Conservation (phyloP, 1,140 invertebrate genomes). For the Xylocopa sonorina region DNA sequence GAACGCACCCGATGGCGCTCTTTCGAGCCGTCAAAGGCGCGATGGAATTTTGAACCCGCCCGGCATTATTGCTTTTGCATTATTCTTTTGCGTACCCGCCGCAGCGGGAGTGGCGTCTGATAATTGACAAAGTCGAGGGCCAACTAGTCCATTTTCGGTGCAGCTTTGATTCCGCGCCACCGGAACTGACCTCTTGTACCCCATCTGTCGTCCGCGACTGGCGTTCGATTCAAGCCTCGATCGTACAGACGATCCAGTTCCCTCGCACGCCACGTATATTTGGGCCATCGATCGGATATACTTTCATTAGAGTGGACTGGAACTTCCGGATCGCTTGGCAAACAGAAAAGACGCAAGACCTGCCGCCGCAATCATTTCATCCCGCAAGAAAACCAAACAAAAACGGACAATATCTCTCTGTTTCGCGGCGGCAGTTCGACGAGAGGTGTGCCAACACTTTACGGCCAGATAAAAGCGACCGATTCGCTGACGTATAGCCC, state of each 20-base stretch:
- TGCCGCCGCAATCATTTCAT: neutral
- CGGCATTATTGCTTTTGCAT: constrained; percentile 15
- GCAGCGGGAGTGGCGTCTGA: neutral
- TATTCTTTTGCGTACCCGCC: constrained; percentile 11
- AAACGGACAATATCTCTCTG: neutral
- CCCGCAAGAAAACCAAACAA: neutral
- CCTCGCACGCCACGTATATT: too few relatives aligned
- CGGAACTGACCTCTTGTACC: neutral
- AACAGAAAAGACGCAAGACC: neutral
- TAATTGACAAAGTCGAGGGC: constrained; percentile 19
- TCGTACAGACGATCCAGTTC: too few relatives aligned
- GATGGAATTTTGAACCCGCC: neutral
- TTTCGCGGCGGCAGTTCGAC: neutral
- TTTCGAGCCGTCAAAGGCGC: neutral
- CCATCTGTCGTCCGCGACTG: neutral
- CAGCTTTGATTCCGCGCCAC: neutral
- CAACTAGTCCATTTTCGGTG: too few relatives aligned
- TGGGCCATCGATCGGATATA: neutral
- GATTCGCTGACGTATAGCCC: constrained; percentile 44
- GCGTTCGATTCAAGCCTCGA: neutral
- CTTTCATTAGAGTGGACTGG: neutral
- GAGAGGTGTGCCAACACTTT: constrained; percentile 17
- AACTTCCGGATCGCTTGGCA: neutral
- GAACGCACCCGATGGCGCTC: neutral
- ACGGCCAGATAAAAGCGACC: constrained; percentile 48